Base-by-base conservation (phyloP, 2,888 invertebrate species). In the Neuroscelio doddi region DNA sequence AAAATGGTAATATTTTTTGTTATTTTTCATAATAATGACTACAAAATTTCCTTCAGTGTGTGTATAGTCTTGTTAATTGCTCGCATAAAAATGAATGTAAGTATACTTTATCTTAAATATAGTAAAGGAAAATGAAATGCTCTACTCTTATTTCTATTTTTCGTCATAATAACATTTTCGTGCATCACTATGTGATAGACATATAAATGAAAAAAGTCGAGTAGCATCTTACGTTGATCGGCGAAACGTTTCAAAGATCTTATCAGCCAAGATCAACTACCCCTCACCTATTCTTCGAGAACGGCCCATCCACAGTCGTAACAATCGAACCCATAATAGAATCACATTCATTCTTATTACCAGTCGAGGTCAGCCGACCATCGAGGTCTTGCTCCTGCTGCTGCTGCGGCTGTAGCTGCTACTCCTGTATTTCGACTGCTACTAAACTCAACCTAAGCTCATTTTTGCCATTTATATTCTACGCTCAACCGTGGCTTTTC, bases 321-420 rank as follows among this genome's bases (percentile, higher is more conserved):
- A 84, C 83, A 83, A 83, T 83, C 79, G 83, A 83, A 81, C 80
- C 79, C 76, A 77, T 84, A 84, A 84, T 84, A 83, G 83, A 83
- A 83, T 83, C 84, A 83, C 84, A 84, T 84, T 84, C 79, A 79
- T 83, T 83, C 84, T 83, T 84, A 84, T 84, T 83, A 83, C 83
- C 78, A 76, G 77, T 72, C 74, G 80, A 82, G 84, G 82, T 83
- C 82, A 83, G 78, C 77, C 76, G 71, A 63, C 69, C 42, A 71
- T 68, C 67, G 57, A 41, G 45, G 46, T 53, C 39, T 49, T 41
- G 59, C 46, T 45, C n/a, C n/a, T n/a, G n/a, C n/a, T n/a, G n/a
- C n/a, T n/a, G n/a, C n/a, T n/a, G n/a, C n/a, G n/a, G n/a, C n/a
- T n/a, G n/a, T n/a, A n/a, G n/a, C n/a, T n/a, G n/a, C n/a, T n/a